Base-by-base conservation (phyloP, 1,140 invertebrate genomes). In the Brevipalpus yothersi region DNA sequence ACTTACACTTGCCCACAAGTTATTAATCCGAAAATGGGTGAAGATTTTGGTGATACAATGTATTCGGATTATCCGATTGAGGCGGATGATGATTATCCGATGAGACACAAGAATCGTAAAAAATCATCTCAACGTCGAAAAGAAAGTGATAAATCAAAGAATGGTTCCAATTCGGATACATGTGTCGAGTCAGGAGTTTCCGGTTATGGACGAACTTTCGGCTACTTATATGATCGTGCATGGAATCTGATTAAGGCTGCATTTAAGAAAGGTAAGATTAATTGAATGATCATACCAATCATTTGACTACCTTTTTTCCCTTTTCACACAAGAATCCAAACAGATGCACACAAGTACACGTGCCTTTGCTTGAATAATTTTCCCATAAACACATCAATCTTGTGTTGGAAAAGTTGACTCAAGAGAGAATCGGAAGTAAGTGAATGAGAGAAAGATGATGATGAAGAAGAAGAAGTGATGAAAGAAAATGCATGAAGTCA, bases 241-340 rank as follows among this genome's bases (percentile, higher is more conserved):
- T 58, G 56, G 56, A 45, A 8, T 58, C 1, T 40, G 1, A 12
- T 58, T 1, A 42, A 23, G 19, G 13, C 17, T 43, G 56, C 56
- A 11, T 58, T 58, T 23, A 58, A 58, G 31, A 58, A 58, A 58
- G 56, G 56, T 58, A 45, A 58, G 31, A 31, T 31, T 31, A 31
- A 31, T 31, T 31, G 31, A 31, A 31, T 31, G 5, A 31, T 54
- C 13, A n/a, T 47, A 19, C 2, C 19, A n/a, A n/a, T 47, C 45
- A 45, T 19, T 47, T 19, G 19, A n/a, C 7, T 47, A 15, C 45
- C 7, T 47, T 47, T 31, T 5, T 31, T 31, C 5, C 31, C 5
- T 31, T 31, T 5, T 31, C 5, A 3, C 31, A 3, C 31, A 5
- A 31, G 31, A 31, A 31, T 5, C 31, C 31, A 31, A 31, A 31